Percentiles rank a stretch among this genome's conserved stretches.
phyloP scores from a whole-genome alignment of 2,888 invertebrate species.

The Mesopsocus fuscifrons region DNA sequence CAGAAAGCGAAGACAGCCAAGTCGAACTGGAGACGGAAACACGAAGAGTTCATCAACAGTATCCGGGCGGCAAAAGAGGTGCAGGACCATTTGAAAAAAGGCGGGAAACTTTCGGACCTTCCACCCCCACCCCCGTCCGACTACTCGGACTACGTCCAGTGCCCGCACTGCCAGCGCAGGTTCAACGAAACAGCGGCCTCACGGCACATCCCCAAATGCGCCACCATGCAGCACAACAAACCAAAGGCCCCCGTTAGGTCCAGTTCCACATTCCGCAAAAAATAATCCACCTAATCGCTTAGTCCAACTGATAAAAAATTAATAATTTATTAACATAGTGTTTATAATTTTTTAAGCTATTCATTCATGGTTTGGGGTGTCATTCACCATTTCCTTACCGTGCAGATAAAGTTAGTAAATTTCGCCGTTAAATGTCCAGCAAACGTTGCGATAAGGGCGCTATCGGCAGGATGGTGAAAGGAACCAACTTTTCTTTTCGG shows the following conservation, averaged over 20 bases:
- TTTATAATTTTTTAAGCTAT: no score
- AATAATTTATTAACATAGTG: slow-evolving; percentile 5
- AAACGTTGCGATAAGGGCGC: no score
- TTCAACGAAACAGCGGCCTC: slow-evolving; percentile 75
- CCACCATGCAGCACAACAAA: slow-evolving; percentile 63
- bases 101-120: slow-evolving; percentile 70
- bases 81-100: slow-evolving; percentile 58
- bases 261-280: neutral
- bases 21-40: slow-evolving; percentile 77
- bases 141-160: slow-evolving; percentile 69
- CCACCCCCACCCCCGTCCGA: slow-evolving; percentile 80
- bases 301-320: slow-evolving; percentile 15
- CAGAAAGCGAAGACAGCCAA: slow-evolving; percentile 20
- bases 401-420: no score
- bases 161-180: slow-evolving; percentile 39
- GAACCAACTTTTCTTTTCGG: no score
- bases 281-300: slow-evolving; percentile 16
- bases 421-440: no score
- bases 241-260: slow-evolving; percentile 26
- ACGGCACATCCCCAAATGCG: slow-evolving; percentile 84
- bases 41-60: slow-evolving; percentile 80
- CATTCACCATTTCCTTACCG: no score
- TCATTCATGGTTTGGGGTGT: no score
- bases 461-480: no score
- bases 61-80: slow-evolving; percentile 79